Evolutionary conservation across 2,113 vertebrate species (phyloP).

Genomic region (Dasyurus viverrinus): DNA sequence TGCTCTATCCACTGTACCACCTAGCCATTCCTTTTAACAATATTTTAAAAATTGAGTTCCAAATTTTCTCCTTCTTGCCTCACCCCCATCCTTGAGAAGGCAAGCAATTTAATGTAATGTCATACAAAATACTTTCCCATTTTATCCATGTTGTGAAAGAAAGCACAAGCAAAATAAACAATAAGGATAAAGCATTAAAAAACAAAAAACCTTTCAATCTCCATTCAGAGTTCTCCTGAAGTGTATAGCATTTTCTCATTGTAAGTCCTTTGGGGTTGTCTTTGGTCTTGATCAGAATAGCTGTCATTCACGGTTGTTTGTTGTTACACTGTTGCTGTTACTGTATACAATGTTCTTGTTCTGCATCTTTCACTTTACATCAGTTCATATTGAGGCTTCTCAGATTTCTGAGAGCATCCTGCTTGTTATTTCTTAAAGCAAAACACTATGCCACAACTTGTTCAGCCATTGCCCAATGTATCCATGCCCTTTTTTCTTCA

Average conservation of each 20-base stretch:
- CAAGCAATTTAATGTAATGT: not conserved
- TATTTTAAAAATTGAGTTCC: not conserved
- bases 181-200: not conserved
- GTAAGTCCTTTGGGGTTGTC: not conserved
- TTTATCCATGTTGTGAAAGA: not conserved
- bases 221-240: not conserved
- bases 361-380: not conserved
- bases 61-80: not conserved
- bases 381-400: not conserved
- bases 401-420: not conserved
- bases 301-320: not conserved
- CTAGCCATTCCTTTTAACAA: too few relatives aligned
- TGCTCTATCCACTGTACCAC: too few relatives aligned
- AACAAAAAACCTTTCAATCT: not conserved
- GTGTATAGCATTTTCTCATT: not conserved
- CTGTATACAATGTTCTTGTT: not conserved
- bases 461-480: not conserved
- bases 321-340: not conserved
- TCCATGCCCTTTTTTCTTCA: not conserved
- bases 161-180: not conserved
- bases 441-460: not conserved
- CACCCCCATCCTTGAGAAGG: not conserved
- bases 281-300: not conserved
- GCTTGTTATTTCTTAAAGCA: not conserved
- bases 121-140: not conserved